Base-by-base conservation (phyloP, 2,113 vertebrate species). In the Cynocephalus volans region DNA sequence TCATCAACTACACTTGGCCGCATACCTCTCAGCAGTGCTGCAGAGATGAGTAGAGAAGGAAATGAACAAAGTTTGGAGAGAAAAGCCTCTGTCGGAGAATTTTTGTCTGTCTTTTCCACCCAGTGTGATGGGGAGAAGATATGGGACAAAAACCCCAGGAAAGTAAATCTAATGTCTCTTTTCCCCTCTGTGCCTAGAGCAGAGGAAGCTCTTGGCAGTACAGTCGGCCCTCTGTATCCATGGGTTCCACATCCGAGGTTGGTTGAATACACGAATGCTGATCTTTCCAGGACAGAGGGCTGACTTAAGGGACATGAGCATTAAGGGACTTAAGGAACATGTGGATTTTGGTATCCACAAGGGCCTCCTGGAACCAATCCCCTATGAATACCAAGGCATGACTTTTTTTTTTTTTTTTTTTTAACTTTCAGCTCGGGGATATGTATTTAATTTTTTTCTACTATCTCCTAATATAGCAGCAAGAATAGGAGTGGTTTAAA, bases 401-500 rank as follows among this genome's bases (percentile, higher is more conserved):
- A 11, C 24, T 11, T 77, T 50, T 28, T 50, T 36, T 21, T 28
- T 48, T n/a, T n/a, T n/a, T n/a, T 48, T 36, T 21, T 28, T 48
- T 14, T 5, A 6, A 17, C 12, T 92, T 91, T 72, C 48, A 31
- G 26, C 48, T 80, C 28, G 6, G 26, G 6, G 31, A 52, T 82
- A 24, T 26, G 5, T 21, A 52, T 83, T 76, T 82, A 33, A 24
- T 52, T 80, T 28, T 13, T 24, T 9, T 33, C 54, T 45, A 3
- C 23, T 18, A 0, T 56, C 52, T 88, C 62, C 77, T 79, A 73
- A 2, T 17, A 41, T 17, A 88, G 58, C 85, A 48, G 13, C 89
- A 84, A 85, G 75, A 94, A 86, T 82, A 72, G 54, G 65, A 88
- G 21, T 80, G 58, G 75, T 84, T 90, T 79, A 56, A 86, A n/a